Evolutionary conservation across 30 jellyfish, hydroid and myxozoan species (phyloP).

Genomic region (Mastigias papua): DNA sequence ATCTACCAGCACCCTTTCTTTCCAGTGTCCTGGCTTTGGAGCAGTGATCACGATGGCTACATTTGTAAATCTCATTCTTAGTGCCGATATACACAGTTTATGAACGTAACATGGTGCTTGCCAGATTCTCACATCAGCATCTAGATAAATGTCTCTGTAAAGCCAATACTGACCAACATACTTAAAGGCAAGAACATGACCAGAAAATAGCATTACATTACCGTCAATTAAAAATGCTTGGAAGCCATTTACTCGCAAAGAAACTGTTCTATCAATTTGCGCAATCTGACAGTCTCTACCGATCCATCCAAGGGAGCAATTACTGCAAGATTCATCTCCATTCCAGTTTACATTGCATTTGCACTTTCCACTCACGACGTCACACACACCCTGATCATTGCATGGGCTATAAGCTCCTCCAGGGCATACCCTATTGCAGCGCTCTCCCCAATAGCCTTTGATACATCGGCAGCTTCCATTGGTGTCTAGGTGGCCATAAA

Average conservation of each 20-base stretch:
- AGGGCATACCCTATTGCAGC: constrained; percentile 65
- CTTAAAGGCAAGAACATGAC: constrained; percentile 12
- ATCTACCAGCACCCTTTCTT: background rate
- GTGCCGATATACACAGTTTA: constrained; percentile 44
- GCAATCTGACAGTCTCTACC: constrained; percentile 66
- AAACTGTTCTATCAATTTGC: background rate
- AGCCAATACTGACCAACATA: constrained; percentile 44
- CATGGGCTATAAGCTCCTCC: constrained; percentile 75
- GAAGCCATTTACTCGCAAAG: background rate
- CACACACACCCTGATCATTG: constrained; percentile 47
- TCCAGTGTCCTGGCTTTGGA: constrained; percentile 10
- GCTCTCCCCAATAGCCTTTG: constrained; percentile 64
- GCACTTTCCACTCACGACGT: constrained; percentile 26
- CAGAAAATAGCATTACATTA: constrained; percentile 14
- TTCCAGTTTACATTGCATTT: constrained; percentile 62
- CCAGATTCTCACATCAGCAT: constrained; percentile 3
- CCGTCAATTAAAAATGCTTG: constrained; percentile 34
- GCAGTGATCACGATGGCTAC: constrained; percentile 27
- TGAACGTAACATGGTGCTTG: constrained; percentile 51
- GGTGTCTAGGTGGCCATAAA: background rate
- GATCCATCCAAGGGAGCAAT: constrained; percentile 57
- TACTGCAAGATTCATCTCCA: constrained; percentile 52
- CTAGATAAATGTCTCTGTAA: background rate
- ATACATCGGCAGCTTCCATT: constrained; percentile 30
- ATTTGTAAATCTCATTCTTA: background rate